Conservation (phyloP, 1,140 invertebrate genomes). For the Drosophila athabasca region DNA sequence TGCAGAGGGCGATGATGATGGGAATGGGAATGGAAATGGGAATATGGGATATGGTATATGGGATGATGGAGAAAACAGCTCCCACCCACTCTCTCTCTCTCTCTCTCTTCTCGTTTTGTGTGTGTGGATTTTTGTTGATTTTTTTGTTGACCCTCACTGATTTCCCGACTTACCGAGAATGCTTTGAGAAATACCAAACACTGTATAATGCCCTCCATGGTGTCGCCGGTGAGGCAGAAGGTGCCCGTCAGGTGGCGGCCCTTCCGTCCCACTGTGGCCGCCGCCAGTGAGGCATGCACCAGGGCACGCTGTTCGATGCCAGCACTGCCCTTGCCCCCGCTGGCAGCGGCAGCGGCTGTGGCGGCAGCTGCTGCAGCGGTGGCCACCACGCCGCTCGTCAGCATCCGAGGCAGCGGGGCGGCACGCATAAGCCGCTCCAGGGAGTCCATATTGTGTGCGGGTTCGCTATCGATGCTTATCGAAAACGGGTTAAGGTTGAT, state of each 20-base stretch:
- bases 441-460: constrained; percentile 87
- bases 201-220: constrained; percentile 96
- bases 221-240: constrained; percentile 93
- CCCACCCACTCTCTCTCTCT: constrained; percentile 3
- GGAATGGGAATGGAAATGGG: constrained; percentile 21
- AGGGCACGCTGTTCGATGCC: constrained; percentile 86
- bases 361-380: constrained; percentile 84
- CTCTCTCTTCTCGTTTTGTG: constrained; percentile 1
- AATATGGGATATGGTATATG: not conserved
- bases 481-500: constrained; percentile 27
- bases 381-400: constrained; percentile 87
- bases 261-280: constrained; percentile 89
- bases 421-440: constrained; percentile 90
- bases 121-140: not conserved
- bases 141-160: not conserved
- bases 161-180: constrained; percentile 91
- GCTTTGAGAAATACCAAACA: constrained; percentile 95
- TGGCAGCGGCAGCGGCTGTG: constrained; percentile 64
- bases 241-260: constrained; percentile 92
- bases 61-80: constrained; percentile 13
- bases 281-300: constrained; percentile 90
- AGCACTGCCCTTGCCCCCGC: constrained; percentile 84
- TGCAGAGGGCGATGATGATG: constrained; percentile 39
- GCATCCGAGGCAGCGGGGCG: constrained; percentile 87
- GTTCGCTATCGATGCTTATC: constrained; percentile 12